phyloP scores from a whole-genome alignment of 2,888 invertebrate species.

The Nowickia ferox region DNA sequence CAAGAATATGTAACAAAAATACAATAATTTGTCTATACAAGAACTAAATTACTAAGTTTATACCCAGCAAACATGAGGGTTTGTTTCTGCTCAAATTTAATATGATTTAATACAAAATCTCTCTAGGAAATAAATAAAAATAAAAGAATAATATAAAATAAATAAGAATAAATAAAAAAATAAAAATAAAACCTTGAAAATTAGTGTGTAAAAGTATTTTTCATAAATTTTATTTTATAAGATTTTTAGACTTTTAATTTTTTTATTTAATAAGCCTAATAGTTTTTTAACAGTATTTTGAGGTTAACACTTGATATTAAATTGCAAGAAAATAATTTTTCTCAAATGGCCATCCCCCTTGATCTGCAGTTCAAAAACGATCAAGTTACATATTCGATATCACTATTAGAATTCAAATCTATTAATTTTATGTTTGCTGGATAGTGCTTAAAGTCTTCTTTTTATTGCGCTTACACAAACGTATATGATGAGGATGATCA shows the following conservation, averaged over 20 bases:
- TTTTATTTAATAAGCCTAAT: too few species aligned
- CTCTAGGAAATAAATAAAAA: too few species aligned
- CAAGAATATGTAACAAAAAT: conserved; percentile 20
- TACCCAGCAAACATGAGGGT: neutral
- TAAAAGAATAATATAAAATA: too few species aligned
- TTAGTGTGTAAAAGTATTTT: neutral
- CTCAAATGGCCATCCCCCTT: too few species aligned
- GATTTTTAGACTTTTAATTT: too few species aligned
- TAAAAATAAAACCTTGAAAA: neutral
- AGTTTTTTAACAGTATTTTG: too few species aligned
- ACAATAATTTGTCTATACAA: conserved; percentile 31
- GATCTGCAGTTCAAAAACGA: neutral
- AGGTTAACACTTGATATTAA: too few species aligned
- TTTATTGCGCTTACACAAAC: conserved; percentile 1
- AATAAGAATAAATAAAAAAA: too few species aligned
- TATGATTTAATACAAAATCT: neutral
- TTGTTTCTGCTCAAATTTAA: too few species aligned
- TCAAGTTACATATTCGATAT: too few species aligned
- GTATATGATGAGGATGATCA: neutral
- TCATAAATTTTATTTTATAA: neutral
- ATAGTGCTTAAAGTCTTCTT: neutral
- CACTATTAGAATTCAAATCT: too few species aligned
- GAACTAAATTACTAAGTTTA: neutral
- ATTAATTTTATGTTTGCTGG: conserved; percentile 18
- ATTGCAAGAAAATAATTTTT: too few species aligned